Base-by-base conservation (phyloP, 2,888 invertebrate genomes). In the Mimachlamys varia region DNA sequence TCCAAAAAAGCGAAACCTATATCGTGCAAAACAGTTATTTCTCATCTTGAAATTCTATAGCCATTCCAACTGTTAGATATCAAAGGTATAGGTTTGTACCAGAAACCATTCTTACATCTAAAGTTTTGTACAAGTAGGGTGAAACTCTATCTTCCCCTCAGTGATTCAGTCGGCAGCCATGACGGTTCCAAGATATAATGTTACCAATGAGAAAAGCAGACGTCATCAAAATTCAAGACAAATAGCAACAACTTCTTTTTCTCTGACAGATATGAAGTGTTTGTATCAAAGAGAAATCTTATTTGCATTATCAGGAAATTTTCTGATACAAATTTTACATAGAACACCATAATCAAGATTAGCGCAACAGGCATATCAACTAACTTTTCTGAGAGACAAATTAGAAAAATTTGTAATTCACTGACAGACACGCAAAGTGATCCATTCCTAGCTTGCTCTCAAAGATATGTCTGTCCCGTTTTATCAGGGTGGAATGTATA, bases 401-500 rank as follows among this genome's bases (percentile, higher is more conserved):
- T 76, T 76, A 33, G 76, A 15, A 33, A 76, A 76, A 76, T 76
- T 76, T 76, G 76, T 76, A 33, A 33, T 33, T 22, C 33, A 76
- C 76, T 76, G 76, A 76, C 76, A 76, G 76, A 76, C 76, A 76
- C 13, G 33, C 44, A 33, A 33, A 27, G 27, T 76, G 53, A 76
- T 76, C 76, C 76, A 76, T 33, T 76, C 33, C 33, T 12, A 76
- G 76, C 33, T 10, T 15, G 76, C 33, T 27, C 22, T 33, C 76
- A 76, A 27, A 33, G 76, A 76, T n/a, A n/a, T 76, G 76, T 76
- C 76, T 76, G 76, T 33, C 76, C 76, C 12, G 15, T 33, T 33
- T 76, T 76, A 76, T 76, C 76, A 76, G 76, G 76, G 33, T 10
- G 27, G 76, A 76, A 76, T 12, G 76, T 76, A 76, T 76, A 76